These are phyloP conservation scores for Tineola bisselliella DNA, from an alignment of 2,888 invertebrate species.

Conservation along the genomic window DNA sequence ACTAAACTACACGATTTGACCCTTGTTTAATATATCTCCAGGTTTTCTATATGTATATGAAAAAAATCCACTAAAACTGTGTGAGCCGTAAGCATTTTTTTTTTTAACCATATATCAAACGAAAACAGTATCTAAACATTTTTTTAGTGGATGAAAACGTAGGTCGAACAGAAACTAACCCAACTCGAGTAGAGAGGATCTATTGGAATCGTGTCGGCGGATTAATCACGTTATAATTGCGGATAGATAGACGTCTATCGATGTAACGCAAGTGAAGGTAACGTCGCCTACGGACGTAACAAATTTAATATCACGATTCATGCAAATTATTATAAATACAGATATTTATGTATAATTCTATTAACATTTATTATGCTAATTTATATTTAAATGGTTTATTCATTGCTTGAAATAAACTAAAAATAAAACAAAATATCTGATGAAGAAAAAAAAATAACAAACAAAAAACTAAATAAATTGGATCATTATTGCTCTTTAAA, in stretches of 20 bases:
- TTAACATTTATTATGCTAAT: no score
- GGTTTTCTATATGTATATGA: no score
- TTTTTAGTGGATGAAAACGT: background rate
- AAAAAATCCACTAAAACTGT: no score
- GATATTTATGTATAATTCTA: no score
- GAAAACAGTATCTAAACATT: background rate
- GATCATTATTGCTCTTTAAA: no score
- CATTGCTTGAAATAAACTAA: no score
- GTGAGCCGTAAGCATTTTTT: no score
- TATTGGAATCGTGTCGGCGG: background rate
- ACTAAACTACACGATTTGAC: background rate
- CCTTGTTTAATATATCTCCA: background rate
- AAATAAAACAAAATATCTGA: no score
- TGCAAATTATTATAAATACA: no score
- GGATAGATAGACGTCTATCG: conserved; percentile 3
- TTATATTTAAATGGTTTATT: no score
- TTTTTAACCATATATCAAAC: background rate
- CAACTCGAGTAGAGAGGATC: background rate
- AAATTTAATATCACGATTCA: background rate
- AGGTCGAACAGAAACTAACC: background rate
- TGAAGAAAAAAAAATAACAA: no score
- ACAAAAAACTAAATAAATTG: no score
- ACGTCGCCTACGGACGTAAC: background rate
- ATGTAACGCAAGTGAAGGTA: conserved; percentile 5
- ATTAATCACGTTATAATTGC: conserved; percentile 7